These are phyloP conservation scores for Volucella inanis DNA, from an alignment of 2,888 invertebrate genomes.

Conservation along the genomic window DNA sequence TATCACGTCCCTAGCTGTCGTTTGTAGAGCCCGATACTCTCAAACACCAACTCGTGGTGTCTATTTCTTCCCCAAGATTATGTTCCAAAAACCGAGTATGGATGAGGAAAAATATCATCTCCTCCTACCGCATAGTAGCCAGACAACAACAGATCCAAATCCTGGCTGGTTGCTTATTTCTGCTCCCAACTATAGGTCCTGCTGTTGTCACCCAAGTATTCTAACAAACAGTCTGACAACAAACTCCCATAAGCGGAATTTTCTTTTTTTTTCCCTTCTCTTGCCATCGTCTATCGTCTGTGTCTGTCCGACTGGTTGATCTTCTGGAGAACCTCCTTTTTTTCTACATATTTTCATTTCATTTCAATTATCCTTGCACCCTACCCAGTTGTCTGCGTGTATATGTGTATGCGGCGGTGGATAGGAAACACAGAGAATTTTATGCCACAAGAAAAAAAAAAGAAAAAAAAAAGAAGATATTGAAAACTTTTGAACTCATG, in stretches of 20 bases:
- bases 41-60: constrained; percentile 11
- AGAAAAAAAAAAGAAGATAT: neutral
- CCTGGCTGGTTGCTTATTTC: constrained; percentile 1
- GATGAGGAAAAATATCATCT: neutral
- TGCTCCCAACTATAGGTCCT: neutral
- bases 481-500: constrained; percentile 36
- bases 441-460: constrained; percentile 1
- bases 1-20: constrained; percentile 29
- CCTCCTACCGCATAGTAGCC: neutral
- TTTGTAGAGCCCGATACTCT: constrained; percentile 1
- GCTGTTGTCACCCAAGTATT: constrained; percentile 31
- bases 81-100: neutral
- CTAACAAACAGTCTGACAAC: neutral
- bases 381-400: constrained; percentile 8
- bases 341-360: constrained; percentile 39
- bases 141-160: constrained; percentile 29
- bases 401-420: neutral
- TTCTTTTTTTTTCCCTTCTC: neutral
- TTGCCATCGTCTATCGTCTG: too few relatives aligned
- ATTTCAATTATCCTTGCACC: constrained; percentile 39
- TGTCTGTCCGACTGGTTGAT: too few relatives aligned
- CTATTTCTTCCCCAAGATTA: constrained; percentile 9
- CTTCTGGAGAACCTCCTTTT: neutral
- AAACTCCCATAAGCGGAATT: constrained; percentile 41
- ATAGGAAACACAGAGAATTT: constrained; percentile 12